Evolutionary conservation across 2,888 invertebrate genomes (phyloP).

Genomic region (Leptinotarsa haldemani): DNA sequence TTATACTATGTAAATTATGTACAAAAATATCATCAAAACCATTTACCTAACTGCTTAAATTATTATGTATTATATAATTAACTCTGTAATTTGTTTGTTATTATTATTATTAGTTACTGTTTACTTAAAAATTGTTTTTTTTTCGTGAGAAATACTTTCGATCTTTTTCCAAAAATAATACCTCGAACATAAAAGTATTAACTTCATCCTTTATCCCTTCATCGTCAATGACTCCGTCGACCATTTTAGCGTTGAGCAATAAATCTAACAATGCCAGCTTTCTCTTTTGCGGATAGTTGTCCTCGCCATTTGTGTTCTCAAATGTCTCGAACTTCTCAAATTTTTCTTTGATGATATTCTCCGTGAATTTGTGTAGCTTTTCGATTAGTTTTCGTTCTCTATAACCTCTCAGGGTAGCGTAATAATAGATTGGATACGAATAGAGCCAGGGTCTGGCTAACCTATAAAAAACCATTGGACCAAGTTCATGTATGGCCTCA

Average conservation of each 20-base stretch:
- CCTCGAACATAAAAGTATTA: constrained; percentile 71
- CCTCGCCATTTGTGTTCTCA: constrained; percentile 53
- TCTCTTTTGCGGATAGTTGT: constrained; percentile 59
- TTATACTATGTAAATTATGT: too few species aligned
- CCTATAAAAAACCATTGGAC: constrained; percentile 46
- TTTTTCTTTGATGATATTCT: constrained; percentile 50
- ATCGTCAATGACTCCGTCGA: constrained; percentile 49
- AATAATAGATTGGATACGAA: not conserved
- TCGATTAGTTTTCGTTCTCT: constrained; percentile 45
- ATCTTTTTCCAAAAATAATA: constrained; percentile 19
- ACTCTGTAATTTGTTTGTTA: too few species aligned
- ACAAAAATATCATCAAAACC: too few species aligned
- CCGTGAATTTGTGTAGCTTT: constrained; percentile 53
- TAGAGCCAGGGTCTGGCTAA: constrained; percentile 53
- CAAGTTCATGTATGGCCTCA: constrained; percentile 48
- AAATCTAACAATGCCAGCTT: constrained; percentile 59
- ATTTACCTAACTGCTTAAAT: too few species aligned
- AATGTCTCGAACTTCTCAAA: constrained; percentile 46
- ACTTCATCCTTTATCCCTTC: constrained; percentile 72
- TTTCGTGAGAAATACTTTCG: too few species aligned
- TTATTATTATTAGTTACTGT: too few species aligned
- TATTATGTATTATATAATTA: too few species aligned
- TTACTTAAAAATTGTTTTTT: too few species aligned
- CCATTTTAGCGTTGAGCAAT: constrained; percentile 49
- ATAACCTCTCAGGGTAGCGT: constrained; percentile 13